Evolutionary conservation across 2,113 vertebrate species (phyloP), one percentile per base, ranked within the genome.

Genomic region (Vidua macroura): DNA sequence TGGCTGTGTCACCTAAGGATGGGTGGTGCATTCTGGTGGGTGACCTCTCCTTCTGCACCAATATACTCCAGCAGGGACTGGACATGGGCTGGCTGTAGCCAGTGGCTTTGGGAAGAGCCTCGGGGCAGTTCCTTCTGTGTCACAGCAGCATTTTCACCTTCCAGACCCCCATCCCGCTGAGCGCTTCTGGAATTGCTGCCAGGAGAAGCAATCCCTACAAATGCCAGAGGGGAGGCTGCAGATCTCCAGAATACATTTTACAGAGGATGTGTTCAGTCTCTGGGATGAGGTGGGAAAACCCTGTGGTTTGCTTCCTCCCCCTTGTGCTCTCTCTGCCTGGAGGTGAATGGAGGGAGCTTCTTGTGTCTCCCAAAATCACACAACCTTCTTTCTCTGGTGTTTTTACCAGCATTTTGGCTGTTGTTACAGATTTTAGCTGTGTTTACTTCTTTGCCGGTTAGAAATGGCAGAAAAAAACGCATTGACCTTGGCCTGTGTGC

Each of bases 401-500:
- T 93, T 82, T 88, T 56, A 44, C 52, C 37, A 56, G 76, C 75
- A 51, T n/a, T 78, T 76, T 56, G 58, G 15, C 53, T 43, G 35
- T 6, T 24, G 13, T 87, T 95, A 60, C 49, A 78, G 90, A 80
- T 92, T 96, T 94, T 74, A 90, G 84, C 82, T 89, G 73, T 49
- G 67, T 85, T 95, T 43, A 67, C 63, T 25, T 35, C 79, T 94
- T 92, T 87, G 66, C 46, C 78, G 72, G 46, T 77, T 95, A 74
- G 86, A 66, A 96, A 90, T 62, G 35, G 39, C 86, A 95, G 83
- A 44, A 96, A 75, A 97, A 96, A 88, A 2, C 6, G 33, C 43
- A 93, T 51, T 97, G 96, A 94, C 97, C 97, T 97, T 98, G 96
- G 91, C 88, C 93, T 20, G 4, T 19, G 35, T 80, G 46, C 92